phyloP scores from a whole-genome alignment of 2,113 vertebrate genomes.

The Cheilinus undulatus region DNA sequence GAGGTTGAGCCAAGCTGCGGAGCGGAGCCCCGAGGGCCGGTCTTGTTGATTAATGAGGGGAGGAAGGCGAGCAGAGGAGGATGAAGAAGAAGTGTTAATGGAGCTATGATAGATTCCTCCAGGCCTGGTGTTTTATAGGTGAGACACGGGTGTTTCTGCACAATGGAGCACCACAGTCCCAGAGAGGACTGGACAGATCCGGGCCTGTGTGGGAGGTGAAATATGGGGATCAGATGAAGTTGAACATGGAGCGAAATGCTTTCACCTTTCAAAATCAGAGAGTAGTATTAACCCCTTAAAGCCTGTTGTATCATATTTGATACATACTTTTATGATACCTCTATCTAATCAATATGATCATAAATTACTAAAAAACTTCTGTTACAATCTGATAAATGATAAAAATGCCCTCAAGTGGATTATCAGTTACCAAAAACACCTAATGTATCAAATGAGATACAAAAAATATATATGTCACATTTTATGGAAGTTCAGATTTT shows the following conservation, averaged over 20 bases:
- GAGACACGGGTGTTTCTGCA: slow-evolving; percentile 63
- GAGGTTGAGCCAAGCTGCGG: slow-evolving; percentile 61
- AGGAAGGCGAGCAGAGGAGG: slow-evolving; percentile 71
- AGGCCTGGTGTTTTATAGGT: slow-evolving; percentile 70
- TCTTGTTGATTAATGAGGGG: slow-evolving; percentile 76
- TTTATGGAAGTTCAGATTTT: too few relatives aligned
- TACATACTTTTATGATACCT: too few relatives aligned
- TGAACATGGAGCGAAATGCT: slow-evolving; percentile 8
- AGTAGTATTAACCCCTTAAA: too few relatives aligned
- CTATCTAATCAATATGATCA: too few relatives aligned
- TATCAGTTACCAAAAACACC: too few relatives aligned
- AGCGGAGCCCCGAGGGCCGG: slow-evolving; percentile 66
- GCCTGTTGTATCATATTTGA: too few relatives aligned
- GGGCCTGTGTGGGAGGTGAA: slow-evolving; percentile 29
- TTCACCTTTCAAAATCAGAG: slow-evolving; percentile 21
- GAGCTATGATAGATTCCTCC: slow-evolving; percentile 78
- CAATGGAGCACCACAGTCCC: slow-evolving; percentile 49
- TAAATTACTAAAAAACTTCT: too few relatives aligned
- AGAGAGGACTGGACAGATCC: slow-evolving; percentile 25
- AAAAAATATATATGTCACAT: too few relatives aligned
- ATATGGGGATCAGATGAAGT: slow-evolving; percentile 39
- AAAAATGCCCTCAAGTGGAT: too few relatives aligned
- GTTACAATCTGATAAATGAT: too few relatives aligned
- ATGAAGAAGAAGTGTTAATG: slow-evolving; percentile 78
- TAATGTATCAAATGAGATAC: too few relatives aligned